Evolutionary conservation across 2,888 invertebrate species (phyloP), one percentile per base, ranked within the genome.

Genomic region (Trilocha varians): DNA sequence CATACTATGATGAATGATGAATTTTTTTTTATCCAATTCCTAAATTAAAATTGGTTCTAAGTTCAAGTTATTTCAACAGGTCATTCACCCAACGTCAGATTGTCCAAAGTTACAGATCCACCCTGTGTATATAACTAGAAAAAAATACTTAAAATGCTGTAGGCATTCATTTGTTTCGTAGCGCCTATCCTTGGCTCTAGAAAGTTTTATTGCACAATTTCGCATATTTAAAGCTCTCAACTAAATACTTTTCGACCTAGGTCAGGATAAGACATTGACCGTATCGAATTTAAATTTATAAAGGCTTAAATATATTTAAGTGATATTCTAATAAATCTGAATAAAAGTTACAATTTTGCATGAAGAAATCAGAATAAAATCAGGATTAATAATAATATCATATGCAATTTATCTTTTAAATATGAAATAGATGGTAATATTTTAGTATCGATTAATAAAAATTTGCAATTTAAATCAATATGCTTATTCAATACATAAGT

Each of bases 211-310:
- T 13, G 16, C 13, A 41, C 11, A 13, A 39, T 36, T 17, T n/a
- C 16, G n/a, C 37, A 38, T 34, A 38, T 38, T 38, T 14, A 34
- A 32, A 8, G 25, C 14, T 38, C 38, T 25, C 32, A 38, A 38
- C 13, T 39, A 5, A 13, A 33, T 39, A 33, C 32, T 3, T 33
- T 16, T 33, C 16, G 9, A 5, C 33, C 13, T 39, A 39, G 39
- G 39, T 39, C 39, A 39, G 39, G 38, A 25, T 25, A 9, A 25
- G 2, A 11, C 25, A 25, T 25, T 25, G 25, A 25, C 6, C 11
- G 11, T 25, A 1, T 25, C 8, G 11, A 25, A 25, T 25, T 25
- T 3, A 25, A 2, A 2, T 11, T 25, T 9, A 25, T 25, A 25
- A 25, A 1, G 25, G 1, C 25, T 1, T 6, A 2, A 2, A 11